Base-by-base conservation (phyloP, 2,113 vertebrate species). In the Anguilla rostrata region DNA sequence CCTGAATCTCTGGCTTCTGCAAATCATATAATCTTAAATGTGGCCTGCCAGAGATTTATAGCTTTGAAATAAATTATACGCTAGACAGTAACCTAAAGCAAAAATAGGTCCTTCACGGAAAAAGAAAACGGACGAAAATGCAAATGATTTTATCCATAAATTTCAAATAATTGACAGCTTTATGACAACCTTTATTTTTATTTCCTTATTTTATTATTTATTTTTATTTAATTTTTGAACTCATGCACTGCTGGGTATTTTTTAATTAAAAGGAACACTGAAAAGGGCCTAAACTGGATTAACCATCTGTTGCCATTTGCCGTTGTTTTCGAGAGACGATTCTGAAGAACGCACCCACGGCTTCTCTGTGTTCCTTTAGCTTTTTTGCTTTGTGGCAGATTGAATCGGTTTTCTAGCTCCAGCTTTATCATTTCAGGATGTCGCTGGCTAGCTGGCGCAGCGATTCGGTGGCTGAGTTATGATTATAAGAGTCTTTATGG, bases 31-130 rank as follows among this genome's bases (percentile, higher is more conserved):
- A 92, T 92, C 81, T 66, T 89, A 92, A 90, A 89, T 91, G 87
- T 84, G 88, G 92, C 89, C 14, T 0, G 86, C 83, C 87, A 86
- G 90, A 93, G 88, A 90, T 91, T 26, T 82, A 87, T 88, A 91
- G 85, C 87, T 91, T 84, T 82, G 82, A 87, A 92, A 94, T 90
- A 94, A 95, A 94, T 95, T 86, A 94, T 87, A 94, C 43, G 88
- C 85, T 87, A 88, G 90, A 89, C 89, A 88, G 93, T 84, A 87
- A 85, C 81, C 87, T 89, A 91, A 93, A 90, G 85, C 87, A 92
- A 90, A 93, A 95, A 93, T 95, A 91, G 89, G 93, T 92, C 93
- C 92, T 75, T 87, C 91, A 92, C 84, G 88, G 9, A 75, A 34
- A 75, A 82, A 90, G 87, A 89, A 90, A 93, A 92, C 89, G 88